Base-by-base conservation (phyloP, 35 echinoderm and acorn worm species). In the Lytechinus pictus region DNA sequence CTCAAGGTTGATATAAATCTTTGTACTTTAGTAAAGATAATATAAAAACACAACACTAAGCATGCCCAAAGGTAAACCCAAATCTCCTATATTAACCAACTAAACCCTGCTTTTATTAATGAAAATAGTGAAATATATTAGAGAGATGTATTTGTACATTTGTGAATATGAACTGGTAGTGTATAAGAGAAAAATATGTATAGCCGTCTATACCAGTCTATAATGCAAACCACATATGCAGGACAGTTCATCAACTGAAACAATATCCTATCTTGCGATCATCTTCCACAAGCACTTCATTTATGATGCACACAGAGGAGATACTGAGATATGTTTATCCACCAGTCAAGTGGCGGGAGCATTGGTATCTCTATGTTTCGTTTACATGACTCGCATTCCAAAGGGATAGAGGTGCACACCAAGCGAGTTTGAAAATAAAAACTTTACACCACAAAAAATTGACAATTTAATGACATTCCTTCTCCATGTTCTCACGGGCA, bases 361-460 rank as follows among this genome's bases (percentile, higher is more conserved):
- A 79, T 79, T 79, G 66, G 21, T 79, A 79, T 79, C 66, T n/a
- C 24, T 79, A 19, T 4, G n/a, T 58, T 58, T 58, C 14, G 66
- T 79, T 79, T 79, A 79, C 66, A 79, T 79, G 66, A 79, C 66
- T 79, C 66, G 66, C 66, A 79, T 79, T 79, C 66, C 66, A 79
- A 6, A 79, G 8, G 66, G 8, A 16, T 24, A 24, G 16, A 24
- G 16, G 21, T 79, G n/a, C 66, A 24, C 21, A 19, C 33, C 33
- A 44, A 44, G 33, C 33, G 33, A 44, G 33, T 44, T 44, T 44
- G 33, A 44, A 44, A 44, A 44, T 44, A 44, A 44, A 44, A 44
- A 44, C 33, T 44, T 44, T 44, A 44, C 33, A 44, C 33, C 33
- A 1, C 33, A 44, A 44, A 44, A n/a, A 44, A 44, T 44, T 44